Evolutionary conservation across 53 echinoderm and acorn worm species (phyloP).

Genomic region (Antedon mediterranea): DNA sequence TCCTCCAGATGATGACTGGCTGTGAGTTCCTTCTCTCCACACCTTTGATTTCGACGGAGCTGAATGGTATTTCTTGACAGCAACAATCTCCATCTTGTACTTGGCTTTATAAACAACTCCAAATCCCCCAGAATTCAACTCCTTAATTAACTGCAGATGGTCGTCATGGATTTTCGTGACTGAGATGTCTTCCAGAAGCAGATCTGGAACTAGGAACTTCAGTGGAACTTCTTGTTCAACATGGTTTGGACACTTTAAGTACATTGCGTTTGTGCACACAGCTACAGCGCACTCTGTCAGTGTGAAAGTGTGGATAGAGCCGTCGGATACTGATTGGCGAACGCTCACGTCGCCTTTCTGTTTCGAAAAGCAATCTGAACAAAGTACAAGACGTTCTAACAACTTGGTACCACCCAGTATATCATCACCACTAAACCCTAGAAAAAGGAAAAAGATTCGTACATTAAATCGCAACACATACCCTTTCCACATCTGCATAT

Average conservation of each 20-base stretch:
- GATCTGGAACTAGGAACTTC: neutral
- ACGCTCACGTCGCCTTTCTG: neutral
- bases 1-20: neutral
- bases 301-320: neutral
- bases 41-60: neutral
- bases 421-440: neutral
- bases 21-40: neutral
- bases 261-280: neutral
- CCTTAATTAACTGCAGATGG: neutral
- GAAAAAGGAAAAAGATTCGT: neutral
- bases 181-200: neutral
- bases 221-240: neutral
- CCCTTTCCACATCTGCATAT: too few species aligned
- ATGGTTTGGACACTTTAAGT: neutral
- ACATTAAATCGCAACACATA: too few species aligned
- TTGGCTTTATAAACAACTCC: neutral
- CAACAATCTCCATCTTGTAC: neutral
- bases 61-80: neutral
- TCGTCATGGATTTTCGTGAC: neutral
- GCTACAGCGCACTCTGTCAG: neutral
- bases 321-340: neutral
- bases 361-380: neutral
- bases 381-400: neutral
- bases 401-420: neutral
- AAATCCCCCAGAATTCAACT: neutral